Evolutionary conservation across 2,888 invertebrate genomes (phyloP).

Genomic region (Lasioglossum zephyrum): DNA sequence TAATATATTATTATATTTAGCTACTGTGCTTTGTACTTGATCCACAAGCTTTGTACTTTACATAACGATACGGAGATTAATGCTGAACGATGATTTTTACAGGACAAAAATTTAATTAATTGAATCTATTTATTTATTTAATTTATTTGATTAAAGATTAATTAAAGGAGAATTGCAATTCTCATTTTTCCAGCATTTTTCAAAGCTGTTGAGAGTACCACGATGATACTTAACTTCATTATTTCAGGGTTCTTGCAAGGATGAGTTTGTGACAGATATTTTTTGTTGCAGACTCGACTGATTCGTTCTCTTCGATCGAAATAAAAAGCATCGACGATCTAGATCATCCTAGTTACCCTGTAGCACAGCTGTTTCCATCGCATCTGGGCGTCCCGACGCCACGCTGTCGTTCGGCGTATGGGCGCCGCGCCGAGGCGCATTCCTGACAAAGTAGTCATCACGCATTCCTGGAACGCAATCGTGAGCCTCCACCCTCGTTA

Average conservation of each 20-base stretch:
- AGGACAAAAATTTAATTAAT: too few relatives aligned
- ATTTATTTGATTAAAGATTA: too few relatives aligned
- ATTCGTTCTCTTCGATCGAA: not conserved
- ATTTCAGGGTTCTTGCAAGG: not conserved
- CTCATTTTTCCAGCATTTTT: too few relatives aligned
- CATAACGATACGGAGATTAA: too few relatives aligned
- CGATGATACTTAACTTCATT: not conserved
- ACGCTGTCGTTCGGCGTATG: conserved; percentile 62
- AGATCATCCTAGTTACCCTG: not conserved
- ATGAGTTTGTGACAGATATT: not conserved
- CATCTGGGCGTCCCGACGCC: conserved; percentile 7
- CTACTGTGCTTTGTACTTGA: too few relatives aligned
- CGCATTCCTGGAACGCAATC: conserved; percentile 82
- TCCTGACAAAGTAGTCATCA: conserved; percentile 82
- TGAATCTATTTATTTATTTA: too few relatives aligned
- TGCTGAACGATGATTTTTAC: too few relatives aligned
- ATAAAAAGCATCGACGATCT: not conserved
- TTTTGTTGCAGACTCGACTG: too few relatives aligned
- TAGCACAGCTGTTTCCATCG: conserved; percentile 51
- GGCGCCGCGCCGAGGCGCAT: conserved; percentile 71
- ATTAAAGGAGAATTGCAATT: too few relatives aligned
- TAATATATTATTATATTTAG: too few relatives aligned
- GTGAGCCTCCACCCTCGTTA: conserved; percentile 79
- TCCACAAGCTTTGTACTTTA: too few relatives aligned
- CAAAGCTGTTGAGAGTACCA: too few relatives aligned